These are phyloP conservation scores for Drosophila parvula DNA, from an alignment of 1,140 invertebrate genomes.

Conservation along the genomic window DNA sequence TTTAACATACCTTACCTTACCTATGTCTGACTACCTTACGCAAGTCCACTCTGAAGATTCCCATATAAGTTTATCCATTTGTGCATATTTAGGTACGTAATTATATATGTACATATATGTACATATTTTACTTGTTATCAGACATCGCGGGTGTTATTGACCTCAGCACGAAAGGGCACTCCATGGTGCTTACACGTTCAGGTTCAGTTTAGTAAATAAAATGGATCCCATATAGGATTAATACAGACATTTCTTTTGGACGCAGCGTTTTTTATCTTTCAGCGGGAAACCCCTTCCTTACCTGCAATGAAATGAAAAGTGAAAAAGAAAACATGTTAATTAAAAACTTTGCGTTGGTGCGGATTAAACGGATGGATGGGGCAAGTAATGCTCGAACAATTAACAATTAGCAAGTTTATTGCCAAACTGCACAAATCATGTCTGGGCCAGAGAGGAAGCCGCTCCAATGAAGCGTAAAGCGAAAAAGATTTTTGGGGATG, in stretches of 20 bases:
- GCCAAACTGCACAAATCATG: constrained; percentile 65
- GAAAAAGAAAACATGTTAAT: constrained; percentile 70
- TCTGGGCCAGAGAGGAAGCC: constrained; percentile 36
- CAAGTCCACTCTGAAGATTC: not conserved
- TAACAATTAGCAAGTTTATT: constrained; percentile 76
- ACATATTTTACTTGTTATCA: constrained; percentile 23
- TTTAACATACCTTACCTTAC: not conserved
- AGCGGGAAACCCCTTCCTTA: constrained; percentile 40
- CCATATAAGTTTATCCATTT: not conserved
- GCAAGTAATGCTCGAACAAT: constrained; percentile 56
- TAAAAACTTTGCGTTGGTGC: constrained; percentile 49
- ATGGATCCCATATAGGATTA: not conserved
- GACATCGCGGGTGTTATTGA: constrained; percentile 58
- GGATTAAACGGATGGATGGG: constrained; percentile 18
- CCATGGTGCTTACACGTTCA: not conserved
- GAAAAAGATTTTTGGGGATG: constrained; percentile 14
- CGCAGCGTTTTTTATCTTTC: not conserved
- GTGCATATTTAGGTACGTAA: not conserved
- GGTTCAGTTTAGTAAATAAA: constrained; percentile 2
- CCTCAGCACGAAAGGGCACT: constrained; percentile 7
- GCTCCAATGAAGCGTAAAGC: constrained; percentile 38
- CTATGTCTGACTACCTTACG: not conserved
- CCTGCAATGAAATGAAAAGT: constrained; percentile 68
- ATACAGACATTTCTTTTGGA: not conserved
- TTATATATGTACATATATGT: not conserved